phyloP scores from a whole-genome alignment of 2,113 vertebrate species.

The Dicentrarchus labrax region DNA sequence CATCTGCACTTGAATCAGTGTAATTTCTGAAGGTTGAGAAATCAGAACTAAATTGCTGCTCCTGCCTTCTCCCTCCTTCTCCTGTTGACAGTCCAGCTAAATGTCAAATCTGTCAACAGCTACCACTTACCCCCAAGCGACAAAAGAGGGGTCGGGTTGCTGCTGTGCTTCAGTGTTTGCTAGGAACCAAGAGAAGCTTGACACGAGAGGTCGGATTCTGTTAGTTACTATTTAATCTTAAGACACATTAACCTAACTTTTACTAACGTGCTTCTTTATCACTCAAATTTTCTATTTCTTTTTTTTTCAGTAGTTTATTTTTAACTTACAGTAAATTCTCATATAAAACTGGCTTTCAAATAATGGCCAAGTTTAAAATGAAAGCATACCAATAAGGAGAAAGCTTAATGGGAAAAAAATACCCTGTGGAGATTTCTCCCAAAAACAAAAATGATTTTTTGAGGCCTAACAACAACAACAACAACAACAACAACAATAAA shows the following conservation, averaged over 20 bases:
- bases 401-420: neutral
- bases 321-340: neutral
- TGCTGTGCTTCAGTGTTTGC: conserved; percentile 69
- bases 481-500: neutral
- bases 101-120: conserved; percentile 84
- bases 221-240: conserved; percentile 40
- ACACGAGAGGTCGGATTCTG: conserved; percentile 54
- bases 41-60: conserved; percentile 44
- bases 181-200: conserved; percentile 58
- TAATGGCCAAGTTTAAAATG: neutral
- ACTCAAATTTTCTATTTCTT: neutral
- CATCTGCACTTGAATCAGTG: conserved; percentile 33
- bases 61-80: conserved; percentile 40
- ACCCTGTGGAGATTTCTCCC: neutral
- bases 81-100: conserved; percentile 71
- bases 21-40: conserved; percentile 37
- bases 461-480: neutral
- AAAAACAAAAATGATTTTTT: neutral
- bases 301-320: neutral
- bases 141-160: conserved; percentile 81
- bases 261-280: neutral
- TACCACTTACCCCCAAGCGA: conserved; percentile 80
- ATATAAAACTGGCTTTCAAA: neutral
- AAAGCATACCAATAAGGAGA: neutral
- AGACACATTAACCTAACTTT: conserved; percentile 22